Percentiles rank a stretch among this genome's conserved stretches.
Conservation (phyloP, 2,113 vertebrate genomes). For the Nasalis larvatus region DNA sequence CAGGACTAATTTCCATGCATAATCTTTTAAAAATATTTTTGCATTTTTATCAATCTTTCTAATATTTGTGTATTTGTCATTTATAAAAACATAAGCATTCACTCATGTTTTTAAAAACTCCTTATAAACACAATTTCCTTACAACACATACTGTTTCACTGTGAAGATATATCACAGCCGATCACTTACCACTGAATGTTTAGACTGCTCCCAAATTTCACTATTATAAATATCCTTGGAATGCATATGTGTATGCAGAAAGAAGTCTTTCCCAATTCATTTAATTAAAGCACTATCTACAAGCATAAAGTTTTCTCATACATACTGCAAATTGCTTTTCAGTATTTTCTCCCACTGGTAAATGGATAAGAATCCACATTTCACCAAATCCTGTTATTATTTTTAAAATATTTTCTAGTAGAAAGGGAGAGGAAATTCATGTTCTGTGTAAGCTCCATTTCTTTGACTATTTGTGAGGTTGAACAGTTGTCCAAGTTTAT, state of each 20-base stretch:
- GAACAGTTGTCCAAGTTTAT: neutral
- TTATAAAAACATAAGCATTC: neutral
- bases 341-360: neutral
- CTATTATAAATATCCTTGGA: neutral
- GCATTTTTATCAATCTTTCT: neutral
- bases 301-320: neutral
- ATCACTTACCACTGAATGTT: neutral
- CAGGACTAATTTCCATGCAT: neutral
- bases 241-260: neutral
- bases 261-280: neutral
- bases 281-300: neutral
- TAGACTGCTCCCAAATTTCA: neutral
- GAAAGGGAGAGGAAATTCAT: neutral
- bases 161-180: neutral
- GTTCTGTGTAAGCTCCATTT: neutral
- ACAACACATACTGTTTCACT: neutral
- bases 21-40: neutral
- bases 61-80: neutral
- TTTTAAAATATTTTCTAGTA: conserved; percentile 22
- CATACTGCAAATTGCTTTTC: neutral
- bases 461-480: neutral
- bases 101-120: neutral
- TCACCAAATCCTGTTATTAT: neutral
- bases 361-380: neutral
- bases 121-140: neutral